Conservation (phyloP, 1,140 invertebrate species). For the Cyclargus thomasi region DNA sequence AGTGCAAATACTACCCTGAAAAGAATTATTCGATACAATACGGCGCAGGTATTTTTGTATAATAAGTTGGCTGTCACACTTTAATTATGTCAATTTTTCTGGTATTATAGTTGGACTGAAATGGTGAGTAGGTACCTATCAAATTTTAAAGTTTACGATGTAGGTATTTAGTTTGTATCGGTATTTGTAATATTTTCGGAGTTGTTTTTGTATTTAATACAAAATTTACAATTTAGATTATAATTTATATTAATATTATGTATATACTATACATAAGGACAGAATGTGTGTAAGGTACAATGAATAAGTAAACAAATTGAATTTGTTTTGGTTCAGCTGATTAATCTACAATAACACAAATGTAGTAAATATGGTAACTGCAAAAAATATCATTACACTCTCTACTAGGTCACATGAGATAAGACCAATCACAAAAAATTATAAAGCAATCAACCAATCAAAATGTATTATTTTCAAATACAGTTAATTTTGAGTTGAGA, state of each 20-base stretch:
- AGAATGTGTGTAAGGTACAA: neutral
- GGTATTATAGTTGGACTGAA: constrained; percentile 9
- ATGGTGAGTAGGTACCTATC: constrained; percentile 6
- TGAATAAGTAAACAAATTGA: neutral
- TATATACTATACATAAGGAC: neutral
- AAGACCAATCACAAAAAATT: neutral
- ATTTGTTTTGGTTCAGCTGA: neutral
- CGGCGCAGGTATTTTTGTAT: no score
- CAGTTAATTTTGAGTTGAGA: no score
- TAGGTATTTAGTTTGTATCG: constrained; percentile 10
- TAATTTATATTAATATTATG: constrained; percentile 5
- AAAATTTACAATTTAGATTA: constrained; percentile 11
- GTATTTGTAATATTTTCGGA: constrained; percentile 9
- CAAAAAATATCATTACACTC: neutral
- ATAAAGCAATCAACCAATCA: neutral
- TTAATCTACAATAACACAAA: neutral
- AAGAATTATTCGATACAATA: no score
- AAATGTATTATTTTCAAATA: neutral
- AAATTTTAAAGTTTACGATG: neutral
- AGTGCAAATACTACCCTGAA: no score
- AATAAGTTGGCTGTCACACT: neutral
- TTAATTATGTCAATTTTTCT: neutral
- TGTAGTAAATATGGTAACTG: no score
- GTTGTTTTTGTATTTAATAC: constrained; percentile 10
- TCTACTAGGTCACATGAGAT: neutral